Conservation (phyloP, 2,113 vertebrate genomes). For the Nibea albiflora region DNA sequence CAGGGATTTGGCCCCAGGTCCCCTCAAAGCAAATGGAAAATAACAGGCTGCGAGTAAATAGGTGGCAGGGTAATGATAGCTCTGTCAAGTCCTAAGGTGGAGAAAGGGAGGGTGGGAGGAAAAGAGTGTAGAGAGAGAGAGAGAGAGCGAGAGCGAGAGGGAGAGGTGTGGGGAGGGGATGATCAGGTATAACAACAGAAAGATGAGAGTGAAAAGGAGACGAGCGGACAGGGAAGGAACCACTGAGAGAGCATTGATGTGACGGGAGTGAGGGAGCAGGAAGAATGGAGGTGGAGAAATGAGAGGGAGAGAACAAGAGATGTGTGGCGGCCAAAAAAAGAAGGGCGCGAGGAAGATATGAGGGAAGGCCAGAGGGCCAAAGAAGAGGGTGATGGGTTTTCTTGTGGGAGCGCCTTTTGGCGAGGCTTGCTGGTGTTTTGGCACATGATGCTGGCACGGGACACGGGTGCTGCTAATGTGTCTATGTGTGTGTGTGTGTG, state of each 20-base stretch:
- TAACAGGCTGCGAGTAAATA: conserved; percentile 77
- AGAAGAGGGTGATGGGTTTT: conserved; percentile 42
- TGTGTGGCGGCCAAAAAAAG: neutral
- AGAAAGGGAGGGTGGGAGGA: conserved; percentile 39
- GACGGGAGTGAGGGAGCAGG: neutral
- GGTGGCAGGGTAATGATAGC: conserved; percentile 77
- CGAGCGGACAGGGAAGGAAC: neutral
- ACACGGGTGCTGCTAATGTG: conserved; percentile 28
- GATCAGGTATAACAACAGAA: conserved; percentile 26
- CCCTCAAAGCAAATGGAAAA: conserved; percentile 78
- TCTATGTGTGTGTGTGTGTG: neutral
- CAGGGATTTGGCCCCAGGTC: conserved; percentile 69
- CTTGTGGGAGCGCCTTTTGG: conserved; percentile 45
- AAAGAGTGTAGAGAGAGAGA: conserved; percentile 3
- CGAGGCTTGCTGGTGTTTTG: conserved; percentile 33
- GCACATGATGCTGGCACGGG: conserved; percentile 35
- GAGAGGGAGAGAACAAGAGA: conserved; percentile 19
- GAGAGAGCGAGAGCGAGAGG: neutral
- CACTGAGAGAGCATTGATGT: neutral
- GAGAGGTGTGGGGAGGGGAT: neutral
- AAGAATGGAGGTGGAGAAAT: conserved; percentile 2
- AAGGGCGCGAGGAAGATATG: conserved; percentile 20
- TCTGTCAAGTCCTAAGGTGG: conserved; percentile 69
- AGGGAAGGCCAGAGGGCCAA: conserved; percentile 15
- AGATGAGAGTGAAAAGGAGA: conserved; percentile 15